Evolutionary conservation across 2,888 invertebrate species (phyloP), one percentile per base, ranked within the genome.

Genomic region (Phengaris alcon): DNA sequence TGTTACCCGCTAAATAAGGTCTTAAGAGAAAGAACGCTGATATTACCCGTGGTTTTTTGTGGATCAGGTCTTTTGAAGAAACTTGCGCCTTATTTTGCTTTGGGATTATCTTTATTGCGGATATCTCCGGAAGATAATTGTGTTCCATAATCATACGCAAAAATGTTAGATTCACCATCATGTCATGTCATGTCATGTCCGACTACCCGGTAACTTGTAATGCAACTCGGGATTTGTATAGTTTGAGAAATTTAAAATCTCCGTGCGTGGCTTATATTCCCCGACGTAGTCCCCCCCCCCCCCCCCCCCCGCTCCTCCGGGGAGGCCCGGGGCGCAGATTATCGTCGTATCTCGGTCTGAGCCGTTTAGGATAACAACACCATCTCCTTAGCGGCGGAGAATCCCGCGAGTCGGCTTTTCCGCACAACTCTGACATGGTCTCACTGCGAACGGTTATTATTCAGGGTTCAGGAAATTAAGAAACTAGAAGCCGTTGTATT

Each of bases 301-400:
- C 35, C 6, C 10, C 22, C 59, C 3, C 2, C 35, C 35, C 35
- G 2, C 15, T 10, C 22, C 10, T 13, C 64, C 22, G 22, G 10
- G 64, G 64, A 10, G 35, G 35, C 35, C 64, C 35, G 64, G 35
- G 35, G 64, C 64, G 12, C 13, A 70, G 70, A 70, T 70, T 70
- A 48, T 70, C 51, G 15, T 9, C 70, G 64, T 51, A 70, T 48
- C 70, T 15, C 51, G 15, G 51, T 13, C 15, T 51, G 51, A 70
- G 15, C 70, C 70, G 48, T 70, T 69, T 70, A 51, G 22, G 51
- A 70, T 70, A 70, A 70, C 70, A 70, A 70, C 70, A 70, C 51
- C n/a, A 70, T 48, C 70, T 51, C 68, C 70, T 51, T 70, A 51
- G 70, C 22, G 15, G 51, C 44, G 51, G 15, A 10, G 70, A 70